These are phyloP conservation scores for Campoplex nolae DNA, from an alignment of 2,888 invertebrate genomes.

Conservation along the genomic window DNA sequence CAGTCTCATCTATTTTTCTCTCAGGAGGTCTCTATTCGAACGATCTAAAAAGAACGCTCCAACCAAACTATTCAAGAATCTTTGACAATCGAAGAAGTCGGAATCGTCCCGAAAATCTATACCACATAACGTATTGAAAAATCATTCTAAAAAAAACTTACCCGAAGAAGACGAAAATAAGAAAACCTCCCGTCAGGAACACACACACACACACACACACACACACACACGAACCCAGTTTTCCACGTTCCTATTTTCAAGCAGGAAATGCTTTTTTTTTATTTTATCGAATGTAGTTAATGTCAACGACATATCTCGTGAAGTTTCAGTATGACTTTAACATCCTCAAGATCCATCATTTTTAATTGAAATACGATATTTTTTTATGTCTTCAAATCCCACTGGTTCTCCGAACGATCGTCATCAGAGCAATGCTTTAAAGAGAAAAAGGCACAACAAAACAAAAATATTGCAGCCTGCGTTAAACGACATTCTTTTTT, in stretches of 20 bases:
- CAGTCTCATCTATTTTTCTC: conserved; percentile 40
- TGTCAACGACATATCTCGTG: too few relatives aligned
- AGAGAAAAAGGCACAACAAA: not conserved
- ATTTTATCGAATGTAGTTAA: conserved; percentile 72
- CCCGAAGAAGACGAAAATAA: conserved; percentile 1
- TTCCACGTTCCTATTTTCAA: not conserved
- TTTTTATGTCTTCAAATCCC: too few relatives aligned
- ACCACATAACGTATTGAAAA: not conserved
- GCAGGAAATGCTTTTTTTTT: conserved; percentile 72
- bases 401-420: too few relatives aligned
- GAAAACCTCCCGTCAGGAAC: conserved; percentile 34
- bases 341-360: too few relatives aligned
- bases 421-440: not conserved
- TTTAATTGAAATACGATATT: too few relatives aligned
- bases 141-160: not conserved
- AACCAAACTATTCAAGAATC: conserved; percentile 2
- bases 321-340: too few relatives aligned
- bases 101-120: conserved; percentile 5
- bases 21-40: not conserved
- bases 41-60: not conserved
- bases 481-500: not conserved
- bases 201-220: not conserved
- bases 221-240: not conserved
- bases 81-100: conserved; percentile 16
- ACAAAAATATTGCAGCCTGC: not conserved